Conservation (phyloP, 1,140 invertebrate species). For the Lethrus apterus region DNA sequence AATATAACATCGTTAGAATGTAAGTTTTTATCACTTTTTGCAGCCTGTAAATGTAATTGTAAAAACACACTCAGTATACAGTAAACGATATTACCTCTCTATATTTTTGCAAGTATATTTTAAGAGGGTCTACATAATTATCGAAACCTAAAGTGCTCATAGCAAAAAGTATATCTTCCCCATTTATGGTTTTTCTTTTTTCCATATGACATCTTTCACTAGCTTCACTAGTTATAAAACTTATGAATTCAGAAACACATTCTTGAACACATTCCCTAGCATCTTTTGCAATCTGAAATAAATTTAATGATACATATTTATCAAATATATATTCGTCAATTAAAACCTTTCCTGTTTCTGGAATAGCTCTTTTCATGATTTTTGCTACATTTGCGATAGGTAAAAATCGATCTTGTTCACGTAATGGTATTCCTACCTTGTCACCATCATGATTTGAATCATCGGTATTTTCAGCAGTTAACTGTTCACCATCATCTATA, state of each 20-base stretch:
- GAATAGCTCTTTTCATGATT: slow-evolving; percentile 98
- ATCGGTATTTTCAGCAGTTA: slow-evolving; percentile 60
- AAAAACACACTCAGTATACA: slow-evolving; percentile 6
- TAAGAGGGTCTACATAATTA: slow-evolving; percentile 96
- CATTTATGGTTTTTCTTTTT: slow-evolving; percentile 98
- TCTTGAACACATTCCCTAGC: slow-evolving; percentile 99
- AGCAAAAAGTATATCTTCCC: slow-evolving; percentile 95
- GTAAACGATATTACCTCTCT: slow-evolving; percentile 58
- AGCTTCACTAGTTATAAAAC: slow-evolving; percentile 97
- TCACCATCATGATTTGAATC: slow-evolving; percentile 59
- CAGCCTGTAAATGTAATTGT: slow-evolving; percentile 30
- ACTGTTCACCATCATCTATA: slow-evolving; percentile 27
- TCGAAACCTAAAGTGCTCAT: slow-evolving; percentile 97
- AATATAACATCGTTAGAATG: slow-evolving; percentile 29
- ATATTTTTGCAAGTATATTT: slow-evolving; percentile 95
- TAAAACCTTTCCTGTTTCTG: slow-evolving; percentile 85
- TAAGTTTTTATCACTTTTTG: slow-evolving; percentile 38
- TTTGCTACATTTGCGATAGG: slow-evolving; percentile 98
- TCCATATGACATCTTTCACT: slow-evolving; percentile 95
- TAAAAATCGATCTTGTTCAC: slow-evolving; percentile 91
- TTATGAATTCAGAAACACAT: slow-evolving; percentile 99
- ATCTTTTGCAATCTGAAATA: slow-evolving; percentile 91
- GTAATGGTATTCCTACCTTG: slow-evolving; percentile 48
- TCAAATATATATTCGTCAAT: neutral
- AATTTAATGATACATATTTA: neutral